Conservation (phyloP, 2,113 vertebrate species). For the Megaceryle torquata region DNA sequence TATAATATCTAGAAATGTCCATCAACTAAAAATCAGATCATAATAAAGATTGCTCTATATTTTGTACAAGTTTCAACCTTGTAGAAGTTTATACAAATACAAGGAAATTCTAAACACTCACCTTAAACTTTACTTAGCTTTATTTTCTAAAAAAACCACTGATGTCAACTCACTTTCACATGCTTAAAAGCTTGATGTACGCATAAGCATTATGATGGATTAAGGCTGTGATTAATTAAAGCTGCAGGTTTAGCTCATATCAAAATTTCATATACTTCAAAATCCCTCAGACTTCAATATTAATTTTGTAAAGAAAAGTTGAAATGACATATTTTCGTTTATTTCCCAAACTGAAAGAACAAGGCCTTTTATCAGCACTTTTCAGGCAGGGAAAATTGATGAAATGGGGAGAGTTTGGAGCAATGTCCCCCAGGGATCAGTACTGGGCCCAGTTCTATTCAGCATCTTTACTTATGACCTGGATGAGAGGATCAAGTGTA, state of each 20-base stretch:
- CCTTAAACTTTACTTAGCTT: neutral
- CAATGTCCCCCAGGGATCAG: neutral
- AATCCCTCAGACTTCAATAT: neutral
- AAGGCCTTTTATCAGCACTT: neutral
- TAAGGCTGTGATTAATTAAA: neutral
- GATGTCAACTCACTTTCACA: neutral
- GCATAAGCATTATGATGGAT: neutral
- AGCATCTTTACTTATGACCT: too few species aligned
- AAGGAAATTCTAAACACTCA: neutral
- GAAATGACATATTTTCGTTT: neutral
- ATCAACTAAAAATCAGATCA: neutral
- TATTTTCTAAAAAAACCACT: neutral
- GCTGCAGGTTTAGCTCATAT: neutral
- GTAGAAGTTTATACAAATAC: neutral
- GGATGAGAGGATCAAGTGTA: too few species aligned
- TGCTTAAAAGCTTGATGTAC: neutral
- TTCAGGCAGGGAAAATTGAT: neutral
- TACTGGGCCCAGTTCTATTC: too few species aligned
- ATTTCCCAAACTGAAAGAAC: neutral
- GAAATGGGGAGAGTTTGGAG: neutral
- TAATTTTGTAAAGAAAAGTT: neutral
- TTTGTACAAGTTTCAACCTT: neutral
- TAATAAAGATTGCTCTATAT: neutral
- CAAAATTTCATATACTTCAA: neutral
- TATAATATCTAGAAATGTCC: neutral